Base-by-base conservation (phyloP, 2,797 vertebrate genomes). In the Centropyge bicolor region DNA sequence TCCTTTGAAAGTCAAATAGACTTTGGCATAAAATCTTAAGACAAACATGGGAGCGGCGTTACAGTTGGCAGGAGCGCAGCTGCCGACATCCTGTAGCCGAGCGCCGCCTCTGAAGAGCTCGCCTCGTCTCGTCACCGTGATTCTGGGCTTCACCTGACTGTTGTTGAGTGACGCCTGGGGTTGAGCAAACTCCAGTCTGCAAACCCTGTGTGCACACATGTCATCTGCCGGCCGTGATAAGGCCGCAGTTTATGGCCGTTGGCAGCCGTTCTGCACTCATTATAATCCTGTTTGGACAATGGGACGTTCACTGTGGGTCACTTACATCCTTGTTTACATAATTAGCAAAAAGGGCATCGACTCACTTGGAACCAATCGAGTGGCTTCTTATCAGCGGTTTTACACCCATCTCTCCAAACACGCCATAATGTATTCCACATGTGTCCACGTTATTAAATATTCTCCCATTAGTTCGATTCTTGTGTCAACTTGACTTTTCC, bases 231-330 rank as follows among this genome's bases (percentile, higher is more conserved):
- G 60, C 85, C 36, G 46, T 45, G 91, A 92, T 92, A 91, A 87
- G 66, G 71, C 24, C 1, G 2, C 80, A 27, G 73, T 87, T 86
- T 91, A 84, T 71, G 78, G 73, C 64, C 70, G n/a, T 1, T 90
- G 90, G 86, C 82, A 66, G 75, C 67, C 1, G 35, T 74, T 86
- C 56, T 63, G 75, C 81, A 54, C 73, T 89, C 74, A 74, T 86
- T 84, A 84, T 84, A 84, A 89, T 87, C 86, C 68, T 89, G 88
- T 92, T 90, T 90, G 87, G 80, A 92, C 88, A 91, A 84, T 76
- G 74, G 78, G 83, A 52, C 79, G 20, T 62, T 75, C 73, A 51
- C 80, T 46, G 68, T 8, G 65, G 81, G 81, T 92, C 88, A 74
- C 73, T 88, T 72, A 74, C 83, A 81, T 86, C 84, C 76, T 43